A percentile compares a stretch with the other conserved stretches of the same genome.
Conservation (phyloP, 2,113 vertebrate genomes). For the Ceuthmochares aereus region DNA sequence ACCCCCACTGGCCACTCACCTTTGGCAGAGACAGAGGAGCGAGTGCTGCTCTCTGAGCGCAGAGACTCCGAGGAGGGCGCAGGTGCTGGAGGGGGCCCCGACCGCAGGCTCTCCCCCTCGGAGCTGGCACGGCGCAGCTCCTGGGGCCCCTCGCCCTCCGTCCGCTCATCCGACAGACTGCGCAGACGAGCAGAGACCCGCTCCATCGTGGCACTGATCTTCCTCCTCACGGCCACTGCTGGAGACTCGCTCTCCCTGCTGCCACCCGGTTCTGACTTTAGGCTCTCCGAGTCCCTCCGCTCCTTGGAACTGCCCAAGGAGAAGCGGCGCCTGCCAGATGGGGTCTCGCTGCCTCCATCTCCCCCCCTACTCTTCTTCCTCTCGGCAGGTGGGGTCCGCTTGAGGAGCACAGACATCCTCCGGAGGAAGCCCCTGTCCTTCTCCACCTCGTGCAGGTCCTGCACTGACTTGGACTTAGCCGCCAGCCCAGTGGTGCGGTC, state of each 20-base stretch:
- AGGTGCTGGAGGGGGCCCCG: conserved; percentile 74
- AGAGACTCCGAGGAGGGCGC: conserved; percentile 91
- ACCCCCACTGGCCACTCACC: conserved; percentile 28
- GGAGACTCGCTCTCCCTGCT: conserved; percentile 84
- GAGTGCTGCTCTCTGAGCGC: conserved; percentile 87
- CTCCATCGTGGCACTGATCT: conserved; percentile 92
- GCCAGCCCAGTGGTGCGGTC: conserved; percentile 72
- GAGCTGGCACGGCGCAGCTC: conserved; percentile 85
- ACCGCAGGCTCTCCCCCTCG: conserved; percentile 84
- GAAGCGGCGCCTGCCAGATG: conserved; percentile 71
- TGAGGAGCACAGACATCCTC: conserved; percentile 86
- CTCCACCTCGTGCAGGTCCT: conserved; percentile 87
- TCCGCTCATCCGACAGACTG: conserved; percentile 71
- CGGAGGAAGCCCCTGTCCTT: conserved; percentile 91
- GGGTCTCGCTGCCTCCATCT: conserved; percentile 73
- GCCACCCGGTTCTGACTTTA: conserved; percentile 71
- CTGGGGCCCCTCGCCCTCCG: background rate
- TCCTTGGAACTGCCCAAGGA: conserved; percentile 84
- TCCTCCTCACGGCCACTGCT: conserved; percentile 85
- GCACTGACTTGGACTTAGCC: conserved; percentile 93
- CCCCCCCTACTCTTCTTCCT: conserved; percentile 83
- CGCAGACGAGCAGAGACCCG: conserved; percentile 90
- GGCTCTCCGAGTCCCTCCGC: conserved; percentile 80
- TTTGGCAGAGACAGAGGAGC: conserved; percentile 73
- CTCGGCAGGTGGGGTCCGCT: conserved; percentile 84